Conservation (phyloP, 2,113 vertebrate genomes). For the Microtus oregoni region DNA sequence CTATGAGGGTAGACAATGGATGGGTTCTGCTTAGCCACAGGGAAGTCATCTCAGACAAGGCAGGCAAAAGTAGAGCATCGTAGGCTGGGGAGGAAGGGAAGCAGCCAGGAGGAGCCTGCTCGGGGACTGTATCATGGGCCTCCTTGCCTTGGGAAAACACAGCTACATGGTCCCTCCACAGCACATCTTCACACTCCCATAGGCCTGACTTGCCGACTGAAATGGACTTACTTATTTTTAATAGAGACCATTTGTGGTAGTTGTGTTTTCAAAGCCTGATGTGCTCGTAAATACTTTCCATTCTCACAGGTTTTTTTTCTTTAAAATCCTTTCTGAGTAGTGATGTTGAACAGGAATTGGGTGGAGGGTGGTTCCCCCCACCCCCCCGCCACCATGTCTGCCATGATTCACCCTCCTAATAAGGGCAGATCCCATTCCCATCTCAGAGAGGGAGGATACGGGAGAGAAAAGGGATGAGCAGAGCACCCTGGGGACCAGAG, state of each 20-base stretch:
- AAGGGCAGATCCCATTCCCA: slow-evolving; percentile 60
- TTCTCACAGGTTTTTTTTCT: slow-evolving; percentile 12
- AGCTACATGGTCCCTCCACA: background rate
- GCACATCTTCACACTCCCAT: background rate
- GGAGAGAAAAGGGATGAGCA: slow-evolving; percentile 71
- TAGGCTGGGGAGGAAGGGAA: background rate
- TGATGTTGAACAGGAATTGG: slow-evolving; percentile 40
- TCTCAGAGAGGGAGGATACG: slow-evolving; percentile 42
- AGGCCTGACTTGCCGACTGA: slow-evolving; percentile 3
- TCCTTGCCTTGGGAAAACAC: slow-evolving; percentile 10
- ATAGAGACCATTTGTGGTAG: slow-evolving; percentile 54
- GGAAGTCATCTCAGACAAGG: slow-evolving; percentile 18
- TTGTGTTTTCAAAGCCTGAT: slow-evolving; percentile 75
- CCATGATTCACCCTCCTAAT: background rate
- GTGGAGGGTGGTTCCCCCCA: background rate
- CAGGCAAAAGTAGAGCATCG: background rate
- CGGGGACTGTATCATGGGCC: background rate
- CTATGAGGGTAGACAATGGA: fast-evolving
- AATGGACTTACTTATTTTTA: slow-evolving; percentile 72
- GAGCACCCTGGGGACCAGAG: slow-evolving; percentile 59
- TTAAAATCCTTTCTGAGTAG: slow-evolving; percentile 49
- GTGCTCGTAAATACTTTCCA: slow-evolving; percentile 30
- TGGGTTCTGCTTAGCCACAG: background rate
- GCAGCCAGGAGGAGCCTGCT: background rate
- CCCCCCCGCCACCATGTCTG: fast-evolving